phyloP scores from a whole-genome alignment of 2,797 vertebrate species.

The Myioborus miniatus region DNA sequence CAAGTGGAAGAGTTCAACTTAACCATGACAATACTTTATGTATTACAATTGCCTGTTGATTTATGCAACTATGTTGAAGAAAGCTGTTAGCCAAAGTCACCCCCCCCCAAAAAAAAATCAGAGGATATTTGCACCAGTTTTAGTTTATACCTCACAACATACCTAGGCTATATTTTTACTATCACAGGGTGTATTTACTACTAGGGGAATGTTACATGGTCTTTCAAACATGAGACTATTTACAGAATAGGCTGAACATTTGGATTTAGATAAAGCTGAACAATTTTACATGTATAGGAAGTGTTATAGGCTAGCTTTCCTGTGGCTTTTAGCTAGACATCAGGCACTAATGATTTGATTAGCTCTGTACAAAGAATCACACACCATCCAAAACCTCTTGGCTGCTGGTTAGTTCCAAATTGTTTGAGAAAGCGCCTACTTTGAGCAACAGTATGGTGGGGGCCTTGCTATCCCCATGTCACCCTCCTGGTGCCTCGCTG shows the following conservation, averaged over 20 bases:
- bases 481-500: neutral
- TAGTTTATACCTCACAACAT: conserved; percentile 71
- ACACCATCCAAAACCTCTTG: conserved; percentile 42
- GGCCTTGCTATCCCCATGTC: neutral
- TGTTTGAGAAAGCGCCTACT: neutral
- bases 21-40: conserved; percentile 79
- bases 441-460: neutral
- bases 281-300: conserved; percentile 67
- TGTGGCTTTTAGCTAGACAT: conserved; percentile 71
- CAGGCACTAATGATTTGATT: conserved; percentile 75
- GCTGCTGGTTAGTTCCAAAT: conserved; percentile 63
- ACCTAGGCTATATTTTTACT: conserved; percentile 73
- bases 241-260: conserved; percentile 65
- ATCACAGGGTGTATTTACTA: conserved; percentile 73
- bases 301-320: conserved; percentile 70
- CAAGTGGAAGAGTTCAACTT: conserved; percentile 80
- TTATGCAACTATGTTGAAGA: conserved; percentile 67
- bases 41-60: conserved; percentile 77
- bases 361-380: conserved; percentile 73
- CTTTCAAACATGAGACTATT: conserved; percentile 69
- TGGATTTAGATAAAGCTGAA: conserved; percentile 67
- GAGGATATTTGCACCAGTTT: conserved; percentile 67
- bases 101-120: neutral
- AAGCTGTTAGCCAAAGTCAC: conserved; percentile 56
- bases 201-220: conserved; percentile 67